Conservation (phyloP, 2,113 vertebrate genomes). For the Callochromis pleurospilus region DNA sequence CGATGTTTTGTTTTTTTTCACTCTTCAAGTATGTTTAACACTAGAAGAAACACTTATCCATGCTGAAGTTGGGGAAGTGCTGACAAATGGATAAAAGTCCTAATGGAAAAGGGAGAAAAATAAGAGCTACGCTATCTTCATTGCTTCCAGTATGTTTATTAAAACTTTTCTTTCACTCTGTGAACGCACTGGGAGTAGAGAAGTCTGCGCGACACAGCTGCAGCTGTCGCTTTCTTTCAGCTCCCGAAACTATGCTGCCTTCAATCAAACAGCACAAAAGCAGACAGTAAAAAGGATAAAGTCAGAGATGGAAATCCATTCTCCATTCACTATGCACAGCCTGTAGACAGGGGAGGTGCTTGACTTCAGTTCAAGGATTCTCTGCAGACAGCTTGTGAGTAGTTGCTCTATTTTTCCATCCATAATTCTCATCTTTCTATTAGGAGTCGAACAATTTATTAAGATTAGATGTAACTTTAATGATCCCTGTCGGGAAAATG, state of each 20-base stretch:
- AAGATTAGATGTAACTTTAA: conserved; percentile 59
- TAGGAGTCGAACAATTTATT: conserved; percentile 49
- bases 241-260: conserved; percentile 39
- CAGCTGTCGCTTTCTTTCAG: conserved; percentile 23
- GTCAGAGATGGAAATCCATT: conserved; percentile 52
- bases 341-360: conserved; percentile 34
- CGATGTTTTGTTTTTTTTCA: background rate
- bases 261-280: conserved; percentile 53
- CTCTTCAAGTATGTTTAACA: background rate
- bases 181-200: conserved; percentile 9
- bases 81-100: conserved; percentile 14
- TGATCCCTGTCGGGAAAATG: conserved; percentile 52
- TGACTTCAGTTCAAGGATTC: conserved; percentile 44
- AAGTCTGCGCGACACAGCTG: conserved; percentile 10
- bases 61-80: background rate
- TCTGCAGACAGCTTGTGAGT: conserved; percentile 27
- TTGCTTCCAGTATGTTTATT: conserved; percentile 42
- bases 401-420: conserved; percentile 38
- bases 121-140: background rate
- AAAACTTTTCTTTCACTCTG: conserved; percentile 22
- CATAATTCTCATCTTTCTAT: conserved; percentile 40
- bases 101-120: background rate
- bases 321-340: conserved; percentile 20
- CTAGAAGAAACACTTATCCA: background rate
- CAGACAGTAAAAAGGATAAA: conserved; percentile 45